Evolutionary conservation across 1,140 invertebrate species (phyloP).

Genomic region (Sinonovacula constricta): DNA sequence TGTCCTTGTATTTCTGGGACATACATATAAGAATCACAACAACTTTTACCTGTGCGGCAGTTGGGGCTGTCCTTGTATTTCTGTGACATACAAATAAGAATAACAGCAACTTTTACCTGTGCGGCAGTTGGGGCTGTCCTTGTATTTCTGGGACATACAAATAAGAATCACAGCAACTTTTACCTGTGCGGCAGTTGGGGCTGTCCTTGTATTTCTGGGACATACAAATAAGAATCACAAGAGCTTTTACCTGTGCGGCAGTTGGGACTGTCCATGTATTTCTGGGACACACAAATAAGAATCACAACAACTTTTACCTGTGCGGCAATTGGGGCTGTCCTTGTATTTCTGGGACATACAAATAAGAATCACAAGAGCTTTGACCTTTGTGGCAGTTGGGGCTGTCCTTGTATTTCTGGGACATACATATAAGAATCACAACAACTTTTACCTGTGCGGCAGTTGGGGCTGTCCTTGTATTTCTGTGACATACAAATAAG

Average conservation of each 20-base stretch:
- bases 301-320: slow-evolving; percentile 72
- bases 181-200: slow-evolving; percentile 73
- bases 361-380: slow-evolving; percentile 69
- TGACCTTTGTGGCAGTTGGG: slow-evolving; percentile 76
- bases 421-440: slow-evolving; percentile 74
- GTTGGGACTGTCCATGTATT: slow-evolving; percentile 66
- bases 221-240: slow-evolving; percentile 67
- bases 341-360: slow-evolving; percentile 77
- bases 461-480: slow-evolving; percentile 76
- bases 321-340: slow-evolving; percentile 75
- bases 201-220: slow-evolving; percentile 68
- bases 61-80: slow-evolving; percentile 76
- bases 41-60: slow-evolving; percentile 75
- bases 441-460: slow-evolving; percentile 74
- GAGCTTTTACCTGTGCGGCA: slow-evolving; percentile 74
- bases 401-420: slow-evolving; percentile 76
- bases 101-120: slow-evolving; percentile 74
- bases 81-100: slow-evolving; percentile 76
- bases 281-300: slow-evolving; percentile 63
- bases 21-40: slow-evolving; percentile 74
- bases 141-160: slow-evolving; percentile 77
- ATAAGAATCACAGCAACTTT: slow-evolving; percentile 72
- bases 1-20: slow-evolving; percentile 77
- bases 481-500: slow-evolving; percentile 75
- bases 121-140: slow-evolving; percentile 75